These are phyloP conservation scores for Odontamblyopus lacepedii DNA, from an alignment of 2,797 vertebrate species.

Conservation along the genomic window DNA sequence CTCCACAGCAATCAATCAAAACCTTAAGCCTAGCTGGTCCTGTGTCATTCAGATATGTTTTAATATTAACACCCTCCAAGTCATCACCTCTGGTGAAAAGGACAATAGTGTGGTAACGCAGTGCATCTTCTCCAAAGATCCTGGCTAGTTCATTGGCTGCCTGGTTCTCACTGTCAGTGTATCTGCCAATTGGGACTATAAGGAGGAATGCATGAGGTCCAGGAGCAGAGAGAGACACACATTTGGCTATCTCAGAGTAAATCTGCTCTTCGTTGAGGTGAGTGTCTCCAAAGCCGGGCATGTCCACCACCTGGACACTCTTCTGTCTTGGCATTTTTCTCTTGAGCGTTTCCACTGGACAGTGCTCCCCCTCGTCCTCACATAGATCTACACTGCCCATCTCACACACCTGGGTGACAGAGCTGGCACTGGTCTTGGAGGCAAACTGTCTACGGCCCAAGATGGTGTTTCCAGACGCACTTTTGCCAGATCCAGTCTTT, in stretches of 20 bases:
- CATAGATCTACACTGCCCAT: slow-evolving; percentile 40
- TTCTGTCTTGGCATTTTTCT: slow-evolving; percentile 22
- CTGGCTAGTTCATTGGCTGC: slow-evolving; percentile 56
- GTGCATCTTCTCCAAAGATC: slow-evolving; percentile 72
- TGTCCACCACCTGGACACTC: slow-evolving; percentile 73
- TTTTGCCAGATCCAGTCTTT: slow-evolving; percentile 79
- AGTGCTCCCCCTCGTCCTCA: slow-evolving; percentile 25
- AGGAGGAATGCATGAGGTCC: slow-evolving; percentile 83
- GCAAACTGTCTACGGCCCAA: slow-evolving; percentile 69
- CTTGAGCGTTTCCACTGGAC: neutral
- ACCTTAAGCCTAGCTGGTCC: slow-evolving; percentile 58
- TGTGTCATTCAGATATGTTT: slow-evolving; percentile 60
- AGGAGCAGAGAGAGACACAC: slow-evolving; percentile 72
- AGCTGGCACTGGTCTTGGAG: slow-evolving; percentile 70
- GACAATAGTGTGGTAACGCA: slow-evolving; percentile 71
- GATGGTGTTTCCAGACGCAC: slow-evolving; percentile 81
- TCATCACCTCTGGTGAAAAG: slow-evolving; percentile 78
- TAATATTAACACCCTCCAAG: slow-evolving; percentile 62
- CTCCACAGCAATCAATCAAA: slow-evolving; percentile 72
- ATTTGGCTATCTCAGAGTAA: slow-evolving; percentile 72
- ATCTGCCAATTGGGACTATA: slow-evolving; percentile 79
- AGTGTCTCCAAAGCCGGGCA: slow-evolving; percentile 81
- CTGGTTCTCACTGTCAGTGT: slow-evolving; percentile 67
- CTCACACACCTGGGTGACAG: slow-evolving; percentile 73
- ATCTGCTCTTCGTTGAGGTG: slow-evolving; percentile 57